Evolutionary conservation across 2,797 vertebrate species (phyloP).

Genomic region (Hylomyscus alleni): DNA sequence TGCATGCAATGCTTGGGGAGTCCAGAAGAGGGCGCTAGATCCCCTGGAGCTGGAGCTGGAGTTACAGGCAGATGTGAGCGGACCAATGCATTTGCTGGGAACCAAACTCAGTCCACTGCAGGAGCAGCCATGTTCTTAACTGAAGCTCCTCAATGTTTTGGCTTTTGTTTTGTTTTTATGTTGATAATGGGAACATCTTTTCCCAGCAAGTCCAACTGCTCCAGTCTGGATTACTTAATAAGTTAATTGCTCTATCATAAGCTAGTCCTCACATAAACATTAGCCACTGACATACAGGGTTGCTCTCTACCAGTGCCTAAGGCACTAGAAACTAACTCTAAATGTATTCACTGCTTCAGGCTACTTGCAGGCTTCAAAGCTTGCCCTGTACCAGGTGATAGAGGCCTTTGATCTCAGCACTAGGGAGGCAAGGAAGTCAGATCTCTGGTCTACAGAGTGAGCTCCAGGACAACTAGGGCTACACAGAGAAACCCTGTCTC

Average conservation of each 20-base stretch:
- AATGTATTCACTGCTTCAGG: no score
- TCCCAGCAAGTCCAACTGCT: not conserved
- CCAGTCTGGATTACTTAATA: not conserved
- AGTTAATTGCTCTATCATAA: not conserved
- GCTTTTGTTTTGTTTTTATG: not conserved
- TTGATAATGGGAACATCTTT: not conserved
- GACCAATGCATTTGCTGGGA: not conserved
- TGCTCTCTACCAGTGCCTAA: not conserved
- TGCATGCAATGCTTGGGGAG: not conserved
- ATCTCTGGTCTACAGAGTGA: not conserved
- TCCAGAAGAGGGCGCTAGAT: not conserved
- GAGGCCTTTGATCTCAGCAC: not conserved
- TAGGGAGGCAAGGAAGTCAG: not conserved
- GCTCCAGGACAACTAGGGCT: not conserved
- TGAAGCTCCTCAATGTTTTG: not conserved
- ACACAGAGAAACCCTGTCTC: not conserved
- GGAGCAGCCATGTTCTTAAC: not conserved
- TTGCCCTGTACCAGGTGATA: not conserved
- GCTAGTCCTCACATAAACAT: not conserved
- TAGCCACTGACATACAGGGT: not conserved
- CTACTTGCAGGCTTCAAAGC: not conserved
- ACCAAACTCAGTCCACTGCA: not conserved
- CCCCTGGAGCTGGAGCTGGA: not conserved
- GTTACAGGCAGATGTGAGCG: not conserved
- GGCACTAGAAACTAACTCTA: not conserved